A percentile compares a stretch with the other conserved stretches of the same genome.
Evolutionary conservation across 1,140 invertebrate genomes (phyloP).

Genomic region (Marisa cornuarietis): DNA sequence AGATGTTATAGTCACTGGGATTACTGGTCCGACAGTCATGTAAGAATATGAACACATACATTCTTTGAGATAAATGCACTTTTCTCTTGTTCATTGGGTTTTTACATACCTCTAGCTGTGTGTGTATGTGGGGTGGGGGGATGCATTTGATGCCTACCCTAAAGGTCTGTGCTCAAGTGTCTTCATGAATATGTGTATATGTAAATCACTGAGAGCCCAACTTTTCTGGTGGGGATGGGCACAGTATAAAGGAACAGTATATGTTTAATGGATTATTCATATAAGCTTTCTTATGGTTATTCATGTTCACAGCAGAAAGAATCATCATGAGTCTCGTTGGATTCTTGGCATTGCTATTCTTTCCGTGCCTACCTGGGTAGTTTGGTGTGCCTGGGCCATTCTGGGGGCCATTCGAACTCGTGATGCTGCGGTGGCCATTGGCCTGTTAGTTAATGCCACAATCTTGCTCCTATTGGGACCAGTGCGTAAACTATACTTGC

Average conservation of each 20-base stretch:
- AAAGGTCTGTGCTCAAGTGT: too few relatives aligned
- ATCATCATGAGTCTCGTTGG: slow-evolving; percentile 66
- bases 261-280: neutral
- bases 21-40: too few relatives aligned
- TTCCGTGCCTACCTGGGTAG: slow-evolving; percentile 63
- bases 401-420: slow-evolving; percentile 57
- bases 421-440: slow-evolving; percentile 62
- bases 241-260: neutral
- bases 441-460: slow-evolving; percentile 62
- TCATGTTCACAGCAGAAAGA: slow-evolving; percentile 36
- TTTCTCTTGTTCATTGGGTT: too few relatives aligned
- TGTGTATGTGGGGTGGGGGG: too few relatives aligned
- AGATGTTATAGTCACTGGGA: too few relatives aligned
- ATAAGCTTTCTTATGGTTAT: neutral
- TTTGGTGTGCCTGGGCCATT: slow-evolving; percentile 66
- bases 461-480: slow-evolving; percentile 62
- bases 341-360: slow-evolving; percentile 64
- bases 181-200: too few relatives aligned
- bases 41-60: too few relatives aligned
- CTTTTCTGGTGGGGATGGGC: too few relatives aligned
- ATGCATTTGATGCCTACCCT: too few relatives aligned
- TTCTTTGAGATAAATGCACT: too few relatives aligned
- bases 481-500: slow-evolving; percentile 63
- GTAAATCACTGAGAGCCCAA: too few relatives aligned
- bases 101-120: too few relatives aligned